These are phyloP conservation scores for Caenorhabditis imperialis DNA, from an alignment of 2,888 invertebrate genomes.

Conservation along the genomic window DNA sequence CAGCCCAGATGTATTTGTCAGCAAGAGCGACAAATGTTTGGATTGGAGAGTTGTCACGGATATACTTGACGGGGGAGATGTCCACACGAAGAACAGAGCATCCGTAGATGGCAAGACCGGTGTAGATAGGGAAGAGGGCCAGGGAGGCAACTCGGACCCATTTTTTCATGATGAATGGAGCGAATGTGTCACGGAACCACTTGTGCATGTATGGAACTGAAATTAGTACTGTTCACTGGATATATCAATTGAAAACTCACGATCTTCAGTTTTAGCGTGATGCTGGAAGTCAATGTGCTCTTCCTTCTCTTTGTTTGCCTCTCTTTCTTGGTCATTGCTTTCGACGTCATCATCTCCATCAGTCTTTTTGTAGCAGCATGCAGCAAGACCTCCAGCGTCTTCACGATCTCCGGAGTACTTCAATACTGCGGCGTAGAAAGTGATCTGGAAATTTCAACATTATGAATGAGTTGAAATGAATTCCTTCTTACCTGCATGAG, in stretches of 20 bases:
- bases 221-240: no score
- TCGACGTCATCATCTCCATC: conserved; percentile 35
- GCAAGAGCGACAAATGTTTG: conserved; percentile 77
- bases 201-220: conserved; percentile 76
- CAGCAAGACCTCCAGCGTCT: conserved; percentile 71
- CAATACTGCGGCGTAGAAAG: conserved; percentile 76
- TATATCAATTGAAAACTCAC: no score
- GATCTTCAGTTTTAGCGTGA: conserved; percentile 60
- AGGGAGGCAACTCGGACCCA: conserved; percentile 68
- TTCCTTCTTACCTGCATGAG: conserved; percentile 65
- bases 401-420: conserved; percentile 75
- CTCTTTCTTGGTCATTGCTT: conserved; percentile 15
- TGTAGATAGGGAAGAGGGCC: conserved; percentile 71
- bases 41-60: conserved; percentile 77
- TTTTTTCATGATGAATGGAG: conserved; percentile 72
- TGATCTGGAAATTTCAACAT: conserved; percentile 64
- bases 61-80: conserved; percentile 77
- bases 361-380: conserved; percentile 67
- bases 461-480: not conserved
- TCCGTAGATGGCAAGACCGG: conserved; percentile 73
- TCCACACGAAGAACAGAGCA: conserved; percentile 74
- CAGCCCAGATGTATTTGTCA: conserved; percentile 78
- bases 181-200: conserved; percentile 72
- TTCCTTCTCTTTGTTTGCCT: conserved; percentile 45
- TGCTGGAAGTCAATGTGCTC: conserved; percentile 60